Conservation (phyloP, 2,888 invertebrate species). For the Ramazzottius varieornatus region DNA sequence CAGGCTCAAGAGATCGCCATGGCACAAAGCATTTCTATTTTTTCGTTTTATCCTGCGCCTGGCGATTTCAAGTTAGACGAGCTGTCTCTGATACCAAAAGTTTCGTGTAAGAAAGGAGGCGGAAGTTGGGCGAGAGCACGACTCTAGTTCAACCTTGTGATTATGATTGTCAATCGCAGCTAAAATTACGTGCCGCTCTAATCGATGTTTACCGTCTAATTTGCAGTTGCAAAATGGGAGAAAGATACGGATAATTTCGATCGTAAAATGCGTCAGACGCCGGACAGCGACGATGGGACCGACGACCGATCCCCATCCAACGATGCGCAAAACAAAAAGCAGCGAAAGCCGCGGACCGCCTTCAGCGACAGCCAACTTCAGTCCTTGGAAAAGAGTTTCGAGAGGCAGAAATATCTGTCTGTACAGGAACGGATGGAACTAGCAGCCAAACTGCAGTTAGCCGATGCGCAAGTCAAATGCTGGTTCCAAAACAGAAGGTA, state of each 20-base stretch:
- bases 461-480: constrained; percentile 30
- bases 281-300: too few relatives aligned
- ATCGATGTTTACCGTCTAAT: too few relatives aligned
- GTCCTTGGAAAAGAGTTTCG: constrained; percentile 23
- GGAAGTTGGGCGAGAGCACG: background rate
- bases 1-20: too few relatives aligned
- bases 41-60: too few relatives aligned
- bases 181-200: too few relatives aligned
- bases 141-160: too few relatives aligned
- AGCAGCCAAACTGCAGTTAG: constrained; percentile 24
- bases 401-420: constrained; percentile 19
- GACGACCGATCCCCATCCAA: background rate
- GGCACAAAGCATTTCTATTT: too few relatives aligned
- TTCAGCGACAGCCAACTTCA: constrained; percentile 28
- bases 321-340: background rate
- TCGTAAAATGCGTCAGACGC: background rate
- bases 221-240: too few relatives aligned
- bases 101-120: background rate
- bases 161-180: too few relatives aligned
- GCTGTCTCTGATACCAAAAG: too few relatives aligned
- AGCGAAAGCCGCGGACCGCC: constrained; percentile 13
- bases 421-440: constrained; percentile 27
- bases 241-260: background rate
- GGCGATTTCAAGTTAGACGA: too few relatives aligned
- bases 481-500: constrained; percentile 30